These are phyloP conservation scores for Euproctis similis DNA, from an alignment of 2,888 invertebrate species.

Conservation along the genomic window DNA sequence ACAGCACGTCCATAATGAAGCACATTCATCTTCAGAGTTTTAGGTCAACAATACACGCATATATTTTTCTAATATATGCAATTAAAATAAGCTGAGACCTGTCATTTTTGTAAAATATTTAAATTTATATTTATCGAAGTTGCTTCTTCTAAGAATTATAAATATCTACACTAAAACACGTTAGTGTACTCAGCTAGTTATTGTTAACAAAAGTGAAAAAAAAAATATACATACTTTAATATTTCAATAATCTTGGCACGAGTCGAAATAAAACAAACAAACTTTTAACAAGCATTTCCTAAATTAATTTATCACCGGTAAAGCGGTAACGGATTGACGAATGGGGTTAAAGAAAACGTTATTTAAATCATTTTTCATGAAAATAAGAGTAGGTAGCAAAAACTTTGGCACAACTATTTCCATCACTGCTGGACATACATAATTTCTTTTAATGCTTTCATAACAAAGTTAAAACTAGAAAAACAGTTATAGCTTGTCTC, in stretches of 20 bases:
- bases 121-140: too few species aligned
- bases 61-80: background rate
- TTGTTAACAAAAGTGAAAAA: slow-evolving; percentile 13
- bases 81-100: too few species aligned
- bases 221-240: slow-evolving; percentile 13
- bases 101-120: too few species aligned
- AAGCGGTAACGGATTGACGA: slow-evolving; percentile 24
- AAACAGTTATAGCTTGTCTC: too few species aligned
- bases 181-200: slow-evolving; percentile 14
- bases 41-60: background rate
- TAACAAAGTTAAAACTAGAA: too few species aligned
- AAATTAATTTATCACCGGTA: slow-evolving; percentile 40
- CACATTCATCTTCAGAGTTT: background rate
- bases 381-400: too few species aligned
- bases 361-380: slow-evolving; percentile 1
- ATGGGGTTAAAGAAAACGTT: background rate
- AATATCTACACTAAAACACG: too few species aligned
- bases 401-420: too few species aligned
- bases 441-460: too few species aligned
- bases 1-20: slow-evolving; percentile 8
- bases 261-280: slow-evolving; percentile 34
- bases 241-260: slow-evolving; percentile 46
- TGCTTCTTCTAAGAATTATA: too few species aligned
- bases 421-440: too few species aligned
- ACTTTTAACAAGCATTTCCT: slow-evolving; percentile 42